Conservation (phyloP, 2,888 invertebrate species). For the Temnothorax rugatulus region DNA sequence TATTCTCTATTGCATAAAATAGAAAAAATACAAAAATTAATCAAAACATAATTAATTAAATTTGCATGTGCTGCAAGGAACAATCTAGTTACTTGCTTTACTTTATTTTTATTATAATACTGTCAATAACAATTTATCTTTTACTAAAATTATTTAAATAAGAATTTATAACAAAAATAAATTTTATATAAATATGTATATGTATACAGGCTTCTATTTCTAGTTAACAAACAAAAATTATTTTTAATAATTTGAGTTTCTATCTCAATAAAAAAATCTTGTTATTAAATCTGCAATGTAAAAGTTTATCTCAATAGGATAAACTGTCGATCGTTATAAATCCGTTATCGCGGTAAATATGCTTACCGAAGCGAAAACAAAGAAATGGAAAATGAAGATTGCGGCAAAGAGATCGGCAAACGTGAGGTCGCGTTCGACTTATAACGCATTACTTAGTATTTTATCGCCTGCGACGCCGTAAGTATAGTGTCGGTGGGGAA, state of each 20-base stretch:
- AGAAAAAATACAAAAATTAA: neutral
- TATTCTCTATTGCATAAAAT: neutral
- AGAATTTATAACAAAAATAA: neutral
- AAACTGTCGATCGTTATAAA: neutral
- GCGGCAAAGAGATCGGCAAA: slow-evolving; percentile 36
- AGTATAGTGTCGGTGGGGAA: slow-evolving; percentile 59
- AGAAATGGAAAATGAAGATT: slow-evolving; percentile 21
- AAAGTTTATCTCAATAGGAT: neutral
- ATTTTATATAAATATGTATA: no score
- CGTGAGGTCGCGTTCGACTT: slow-evolving; percentile 39
- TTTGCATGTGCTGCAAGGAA: neutral
- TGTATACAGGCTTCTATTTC: neutral
- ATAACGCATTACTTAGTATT: slow-evolving; percentile 67
- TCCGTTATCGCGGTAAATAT: neutral
- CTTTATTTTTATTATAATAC: neutral
- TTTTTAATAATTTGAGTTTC: slow-evolving; percentile 1
- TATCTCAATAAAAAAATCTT: neutral
- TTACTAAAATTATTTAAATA: neutral
- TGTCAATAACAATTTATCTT: neutral
- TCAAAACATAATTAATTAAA: neutral
- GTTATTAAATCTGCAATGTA: neutral
- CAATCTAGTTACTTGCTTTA: neutral
- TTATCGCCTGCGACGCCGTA: slow-evolving; percentile 62
- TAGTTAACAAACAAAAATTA: neutral
- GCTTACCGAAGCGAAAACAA: neutral